Conservation (phyloP, 2,888 invertebrate species). For the Latheticus oryzae region DNA sequence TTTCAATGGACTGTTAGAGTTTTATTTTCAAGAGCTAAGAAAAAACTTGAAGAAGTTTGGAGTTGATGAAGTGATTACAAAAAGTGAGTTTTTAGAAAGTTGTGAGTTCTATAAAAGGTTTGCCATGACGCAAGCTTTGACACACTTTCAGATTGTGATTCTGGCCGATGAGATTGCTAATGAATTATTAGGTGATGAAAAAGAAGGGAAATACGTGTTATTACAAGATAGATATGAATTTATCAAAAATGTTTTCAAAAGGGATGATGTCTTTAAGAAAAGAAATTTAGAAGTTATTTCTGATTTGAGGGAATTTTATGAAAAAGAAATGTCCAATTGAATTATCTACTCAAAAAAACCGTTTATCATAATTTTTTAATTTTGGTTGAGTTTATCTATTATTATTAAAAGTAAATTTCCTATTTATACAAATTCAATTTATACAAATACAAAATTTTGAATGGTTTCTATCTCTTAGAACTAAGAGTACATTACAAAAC, state of each 20-base stretch:
- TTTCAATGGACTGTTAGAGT: slow-evolving; percentile 42
- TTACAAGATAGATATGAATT: slow-evolving; percentile 45
- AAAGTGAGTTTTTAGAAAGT: slow-evolving; percentile 49
- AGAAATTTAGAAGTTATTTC: slow-evolving; percentile 43
- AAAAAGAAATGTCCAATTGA: no score
- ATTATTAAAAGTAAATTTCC: no score
- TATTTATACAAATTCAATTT: no score
- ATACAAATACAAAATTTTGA: no score
- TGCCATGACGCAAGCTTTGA: slow-evolving; percentile 47
- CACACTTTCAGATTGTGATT: slow-evolving; percentile 50
- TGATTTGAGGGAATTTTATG: slow-evolving; percentile 46
- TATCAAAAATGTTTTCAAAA: slow-evolving; percentile 42
- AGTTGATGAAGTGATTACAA: slow-evolving; percentile 43
- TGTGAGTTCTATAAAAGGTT: slow-evolving; percentile 50
- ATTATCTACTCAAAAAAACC: no score
- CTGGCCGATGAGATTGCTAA: slow-evolving; percentile 43
- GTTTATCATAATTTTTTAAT: slow-evolving; percentile 3
- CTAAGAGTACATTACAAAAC: no score
- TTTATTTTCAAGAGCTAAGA: slow-evolving; percentile 48
- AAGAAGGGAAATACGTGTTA: slow-evolving; percentile 42
- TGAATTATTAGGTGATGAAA: slow-evolving; percentile 44
- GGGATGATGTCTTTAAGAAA: slow-evolving; percentile 46
- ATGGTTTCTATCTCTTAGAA: no score
- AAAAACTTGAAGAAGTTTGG: slow-evolving; percentile 42
- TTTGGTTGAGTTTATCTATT: no score